These are phyloP conservation scores for Chloropsis cyanopogon DNA, from an alignment of 2,113 vertebrate genomes.

Conservation along the genomic window DNA sequence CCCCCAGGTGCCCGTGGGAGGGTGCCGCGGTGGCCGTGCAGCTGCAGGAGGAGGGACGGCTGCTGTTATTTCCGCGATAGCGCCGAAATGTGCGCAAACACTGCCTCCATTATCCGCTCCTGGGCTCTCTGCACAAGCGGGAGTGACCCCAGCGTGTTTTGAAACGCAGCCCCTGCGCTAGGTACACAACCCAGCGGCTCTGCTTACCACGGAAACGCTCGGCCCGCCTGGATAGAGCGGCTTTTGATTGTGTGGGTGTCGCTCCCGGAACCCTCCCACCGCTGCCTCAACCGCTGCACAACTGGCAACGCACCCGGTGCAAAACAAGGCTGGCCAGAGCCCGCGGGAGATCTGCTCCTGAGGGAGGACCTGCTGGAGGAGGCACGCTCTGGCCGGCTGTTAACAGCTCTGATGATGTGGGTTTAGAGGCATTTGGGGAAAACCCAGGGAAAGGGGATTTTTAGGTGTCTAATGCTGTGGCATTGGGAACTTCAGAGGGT, in stretches of 20 bases:
- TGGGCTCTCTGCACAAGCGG: neutral
- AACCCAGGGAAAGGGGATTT: neutral
- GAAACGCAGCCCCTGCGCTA: neutral
- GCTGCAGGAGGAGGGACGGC: neutral
- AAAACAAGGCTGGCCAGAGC: neutral
- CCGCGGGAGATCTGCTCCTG: neutral
- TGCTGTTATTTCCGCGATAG: neutral
- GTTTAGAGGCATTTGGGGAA: neutral
- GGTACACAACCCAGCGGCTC: conserved; percentile 3
- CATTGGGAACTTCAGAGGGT: neutral
- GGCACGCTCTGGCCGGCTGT: fast-evolving
- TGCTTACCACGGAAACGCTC: neutral
- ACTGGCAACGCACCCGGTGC: neutral
- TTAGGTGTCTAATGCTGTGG: fast-evolving
- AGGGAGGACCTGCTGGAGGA: neutral
- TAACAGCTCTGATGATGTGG: fast-evolving
- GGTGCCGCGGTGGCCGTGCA: neutral
- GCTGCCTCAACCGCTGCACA: neutral
- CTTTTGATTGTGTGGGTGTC: conserved; percentile 33
- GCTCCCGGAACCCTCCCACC: neutral
- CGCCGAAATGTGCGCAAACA: neutral
- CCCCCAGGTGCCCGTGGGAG: neutral
- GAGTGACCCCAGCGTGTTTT: conserved; percentile 3
- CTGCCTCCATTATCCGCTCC: conserved; percentile 39
- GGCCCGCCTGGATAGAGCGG: neutral